phyloP scores from a whole-genome alignment of 2,888 invertebrate genomes.

The Drosophila merina region DNA sequence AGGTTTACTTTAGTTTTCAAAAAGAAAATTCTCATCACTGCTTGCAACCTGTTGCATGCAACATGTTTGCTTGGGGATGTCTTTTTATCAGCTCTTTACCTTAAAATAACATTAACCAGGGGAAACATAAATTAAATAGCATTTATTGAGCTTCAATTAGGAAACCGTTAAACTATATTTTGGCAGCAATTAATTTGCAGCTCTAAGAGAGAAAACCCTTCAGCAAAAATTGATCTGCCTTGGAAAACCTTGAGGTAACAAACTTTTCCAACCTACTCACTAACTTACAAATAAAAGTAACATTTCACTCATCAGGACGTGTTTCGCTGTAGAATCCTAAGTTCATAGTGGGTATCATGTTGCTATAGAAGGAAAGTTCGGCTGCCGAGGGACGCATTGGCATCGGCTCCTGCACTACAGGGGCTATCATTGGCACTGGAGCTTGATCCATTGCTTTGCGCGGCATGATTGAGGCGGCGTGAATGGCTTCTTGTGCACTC shows the following conservation, averaged over 20 bases:
- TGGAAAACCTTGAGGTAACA: not conserved
- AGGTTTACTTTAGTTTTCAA: too few relatives aligned
- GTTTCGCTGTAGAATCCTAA: slow-evolving; percentile 83
- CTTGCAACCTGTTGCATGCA: slow-evolving; percentile 44
- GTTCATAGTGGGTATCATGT: slow-evolving; percentile 82
- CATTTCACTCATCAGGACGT: slow-evolving; percentile 79
- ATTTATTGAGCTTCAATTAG: slow-evolving; percentile 2
- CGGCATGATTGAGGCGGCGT: slow-evolving; percentile 42
- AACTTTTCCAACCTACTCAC: slow-evolving; percentile 6
- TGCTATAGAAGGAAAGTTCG: slow-evolving; percentile 79
- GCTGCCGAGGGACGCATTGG: slow-evolving; percentile 62
- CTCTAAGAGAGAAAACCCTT: not conserved
- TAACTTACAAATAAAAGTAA: slow-evolving; percentile 1
- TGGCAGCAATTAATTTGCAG: not conserved
- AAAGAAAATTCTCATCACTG: not conserved
- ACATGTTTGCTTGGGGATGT: slow-evolving; percentile 18
- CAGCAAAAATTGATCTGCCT: not conserved
- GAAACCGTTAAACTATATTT: not conserved
- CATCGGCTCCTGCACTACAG: slow-evolving; percentile 41
- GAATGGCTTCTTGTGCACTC: slow-evolving; percentile 64
- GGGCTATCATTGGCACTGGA: slow-evolving; percentile 14
- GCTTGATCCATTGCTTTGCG: slow-evolving; percentile 21
- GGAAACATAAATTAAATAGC: not conserved
- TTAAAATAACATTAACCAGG: not conserved
- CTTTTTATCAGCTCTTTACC: not conserved